phyloP scores from a whole-genome alignment of 2,888 invertebrate genomes.

The Thyatira batis region DNA sequence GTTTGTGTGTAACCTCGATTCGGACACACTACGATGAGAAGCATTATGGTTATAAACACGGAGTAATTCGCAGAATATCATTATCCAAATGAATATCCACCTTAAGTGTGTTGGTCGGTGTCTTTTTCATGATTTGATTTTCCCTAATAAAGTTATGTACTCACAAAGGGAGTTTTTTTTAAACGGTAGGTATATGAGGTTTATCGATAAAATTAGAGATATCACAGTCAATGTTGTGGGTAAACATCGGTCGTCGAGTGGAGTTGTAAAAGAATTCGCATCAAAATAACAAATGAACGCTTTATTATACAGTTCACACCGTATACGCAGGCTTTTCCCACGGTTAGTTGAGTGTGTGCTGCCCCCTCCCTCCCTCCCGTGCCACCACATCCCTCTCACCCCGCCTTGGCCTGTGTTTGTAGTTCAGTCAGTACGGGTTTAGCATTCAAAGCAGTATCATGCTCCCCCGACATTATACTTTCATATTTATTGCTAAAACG shows the following conservation, averaged over 20 bases:
- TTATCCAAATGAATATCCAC: conserved; percentile 76
- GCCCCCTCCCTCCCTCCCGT: conserved; percentile 44
- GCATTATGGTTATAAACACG: conserved; percentile 77
- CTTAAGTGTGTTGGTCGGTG: conserved; percentile 50
- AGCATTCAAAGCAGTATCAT: conserved; percentile 76
- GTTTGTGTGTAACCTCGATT: conserved; percentile 79
- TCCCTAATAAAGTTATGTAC: neutral
- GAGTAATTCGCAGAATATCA: conserved; percentile 79
- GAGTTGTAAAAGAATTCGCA: conserved; percentile 54
- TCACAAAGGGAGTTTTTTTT: neutral
- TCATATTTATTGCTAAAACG: conserved; percentile 76
- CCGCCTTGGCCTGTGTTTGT: conserved; percentile 63
- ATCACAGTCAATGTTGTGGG: no score
- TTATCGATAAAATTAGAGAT: neutral
- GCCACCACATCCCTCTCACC: conserved; percentile 40
- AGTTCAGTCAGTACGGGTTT: conserved; percentile 76
- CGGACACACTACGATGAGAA: conserved; percentile 69
- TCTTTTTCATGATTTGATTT: conserved; percentile 25
- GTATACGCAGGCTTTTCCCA: conserved; percentile 73
- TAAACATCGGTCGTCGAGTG: conserved; percentile 24
- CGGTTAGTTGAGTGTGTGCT: conserved; percentile 60
- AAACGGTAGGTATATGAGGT: neutral
- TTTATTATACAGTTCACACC: conserved; percentile 60
- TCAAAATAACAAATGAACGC: conserved; percentile 64
- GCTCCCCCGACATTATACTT: conserved; percentile 74